Evolutionary conservation across 23 tunicate genomes (phyloP).

Genomic region (Aplidium turbinatum): DNA sequence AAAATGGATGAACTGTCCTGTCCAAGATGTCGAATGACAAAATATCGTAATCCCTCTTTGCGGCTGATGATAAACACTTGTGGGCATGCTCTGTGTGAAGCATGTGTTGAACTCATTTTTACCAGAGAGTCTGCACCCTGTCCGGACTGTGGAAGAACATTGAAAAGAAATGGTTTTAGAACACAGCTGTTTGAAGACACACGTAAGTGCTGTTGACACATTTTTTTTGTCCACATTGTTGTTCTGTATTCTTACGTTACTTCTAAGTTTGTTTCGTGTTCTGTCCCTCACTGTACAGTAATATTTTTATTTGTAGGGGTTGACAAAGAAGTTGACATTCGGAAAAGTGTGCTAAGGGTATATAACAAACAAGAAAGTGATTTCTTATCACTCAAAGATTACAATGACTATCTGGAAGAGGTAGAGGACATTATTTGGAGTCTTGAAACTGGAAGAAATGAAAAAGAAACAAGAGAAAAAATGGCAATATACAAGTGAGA

Average conservation of each 20-base stretch:
- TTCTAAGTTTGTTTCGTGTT: too few species aligned
- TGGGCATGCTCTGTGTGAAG: constrained; percentile 91
- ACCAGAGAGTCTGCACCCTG: constrained; percentile 76
- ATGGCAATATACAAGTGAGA: constrained; percentile 66
- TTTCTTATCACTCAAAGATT: constrained; percentile 56
- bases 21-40: constrained; percentile 92
- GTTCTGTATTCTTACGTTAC: too few species aligned
- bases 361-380: constrained; percentile 82
- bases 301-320: constrained; percentile 48
- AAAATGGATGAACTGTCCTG: constrained; percentile 86
- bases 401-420: constrained; percentile 87
- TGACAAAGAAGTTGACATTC: constrained; percentile 88
- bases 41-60: constrained; percentile 74
- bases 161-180: constrained; percentile 73
- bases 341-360: constrained; percentile 63
- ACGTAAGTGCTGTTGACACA: constrained; percentile 45
- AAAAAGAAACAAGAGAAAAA: constrained; percentile 62
- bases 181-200: constrained; percentile 90
- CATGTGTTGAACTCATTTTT: constrained; percentile 71
- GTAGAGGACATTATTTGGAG: constrained; percentile 69
- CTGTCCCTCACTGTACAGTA: too few species aligned
- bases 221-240: too few species aligned
- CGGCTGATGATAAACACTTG: constrained; percentile 74
- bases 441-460: constrained; percentile 61
- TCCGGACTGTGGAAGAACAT: constrained; percentile 79